These are phyloP conservation scores for Chionodraco myersi DNA, from an alignment of 2,113 vertebrate genomes.

Conservation along the genomic window DNA sequence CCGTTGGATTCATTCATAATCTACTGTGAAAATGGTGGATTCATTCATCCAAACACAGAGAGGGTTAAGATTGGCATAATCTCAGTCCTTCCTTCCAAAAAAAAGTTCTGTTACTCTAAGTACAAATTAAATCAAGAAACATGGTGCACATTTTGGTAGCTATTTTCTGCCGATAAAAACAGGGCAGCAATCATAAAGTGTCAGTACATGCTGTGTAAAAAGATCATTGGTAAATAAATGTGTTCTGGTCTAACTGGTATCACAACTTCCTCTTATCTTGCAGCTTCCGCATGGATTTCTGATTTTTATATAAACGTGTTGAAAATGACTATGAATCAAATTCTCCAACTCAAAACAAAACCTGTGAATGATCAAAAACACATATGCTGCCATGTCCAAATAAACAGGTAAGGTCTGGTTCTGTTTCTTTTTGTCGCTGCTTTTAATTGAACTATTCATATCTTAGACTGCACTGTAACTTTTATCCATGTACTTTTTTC, in stretches of 20 bases:
- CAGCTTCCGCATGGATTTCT: background rate
- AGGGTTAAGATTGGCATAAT: background rate
- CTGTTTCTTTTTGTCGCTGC: background rate
- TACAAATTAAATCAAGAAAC: background rate
- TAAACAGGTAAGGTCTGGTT: conserved; percentile 23
- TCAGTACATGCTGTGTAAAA: background rate
- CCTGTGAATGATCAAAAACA: background rate
- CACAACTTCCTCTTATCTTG: conserved; percentile 1
- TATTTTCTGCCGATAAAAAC: background rate
- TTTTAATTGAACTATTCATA: too few species aligned
- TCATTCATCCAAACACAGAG: background rate
- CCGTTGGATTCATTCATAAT: too few species aligned
- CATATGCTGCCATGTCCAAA: conserved; percentile 6
- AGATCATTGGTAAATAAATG: conserved; percentile 9
- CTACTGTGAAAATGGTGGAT: background rate
- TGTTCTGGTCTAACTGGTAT: background rate
- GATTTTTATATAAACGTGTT: background rate
- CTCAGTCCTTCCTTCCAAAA: background rate
- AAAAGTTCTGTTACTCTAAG: background rate
- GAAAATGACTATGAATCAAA: too few species aligned
- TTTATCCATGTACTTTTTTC: too few species aligned
- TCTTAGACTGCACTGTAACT: too few species aligned
- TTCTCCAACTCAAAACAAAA: background rate
- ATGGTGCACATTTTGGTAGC: background rate
- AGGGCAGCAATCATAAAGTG: background rate